A percentile compares a stretch with the other conserved stretches of the same genome.
Conservation (phyloP, 2,113 vertebrate genomes). For the Pseudolaguvia tuberculata region DNA sequence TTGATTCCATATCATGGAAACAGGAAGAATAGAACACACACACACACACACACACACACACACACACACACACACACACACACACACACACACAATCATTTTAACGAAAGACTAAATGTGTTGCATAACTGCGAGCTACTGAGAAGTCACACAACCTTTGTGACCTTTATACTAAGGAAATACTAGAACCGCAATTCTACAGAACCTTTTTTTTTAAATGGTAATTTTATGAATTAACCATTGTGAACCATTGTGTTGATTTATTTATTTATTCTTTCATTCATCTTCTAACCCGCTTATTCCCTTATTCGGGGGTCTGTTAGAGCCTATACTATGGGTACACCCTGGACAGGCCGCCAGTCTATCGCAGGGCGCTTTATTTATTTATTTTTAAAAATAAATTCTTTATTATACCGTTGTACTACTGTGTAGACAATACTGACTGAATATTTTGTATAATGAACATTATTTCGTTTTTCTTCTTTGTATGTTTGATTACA, state of each 20-base stretch:
- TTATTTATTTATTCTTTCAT: too few species aligned
- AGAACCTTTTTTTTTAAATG: conserved; percentile 4
- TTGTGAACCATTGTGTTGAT: too few species aligned
- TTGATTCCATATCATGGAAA: conserved; percentile 32
- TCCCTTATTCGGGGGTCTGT: too few species aligned
- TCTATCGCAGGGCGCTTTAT: not conserved
- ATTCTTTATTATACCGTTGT: not conserved
- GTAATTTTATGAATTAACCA: not conserved
- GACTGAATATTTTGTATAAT: too few species aligned
- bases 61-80: too few species aligned
- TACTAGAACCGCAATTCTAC: not conserved
- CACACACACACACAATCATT: too few species aligned
- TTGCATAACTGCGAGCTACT: conserved; percentile 21
- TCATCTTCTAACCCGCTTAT: too few species aligned
- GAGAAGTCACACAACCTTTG: conserved; percentile 20
- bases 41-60: too few species aligned
- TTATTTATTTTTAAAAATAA: not conserved
- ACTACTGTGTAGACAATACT: too few species aligned
- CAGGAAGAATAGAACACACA: conserved; percentile 30
- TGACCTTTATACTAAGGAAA: too few species aligned
- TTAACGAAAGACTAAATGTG: not conserved
- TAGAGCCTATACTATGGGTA: too few species aligned
- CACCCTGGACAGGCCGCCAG: too few species aligned
- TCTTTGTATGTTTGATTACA: conserved; percentile 32
- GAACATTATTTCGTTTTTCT: not conserved